phyloP scores from a whole-genome alignment of 2,113 vertebrate species.

The Ramphastos sulfuratus region DNA sequence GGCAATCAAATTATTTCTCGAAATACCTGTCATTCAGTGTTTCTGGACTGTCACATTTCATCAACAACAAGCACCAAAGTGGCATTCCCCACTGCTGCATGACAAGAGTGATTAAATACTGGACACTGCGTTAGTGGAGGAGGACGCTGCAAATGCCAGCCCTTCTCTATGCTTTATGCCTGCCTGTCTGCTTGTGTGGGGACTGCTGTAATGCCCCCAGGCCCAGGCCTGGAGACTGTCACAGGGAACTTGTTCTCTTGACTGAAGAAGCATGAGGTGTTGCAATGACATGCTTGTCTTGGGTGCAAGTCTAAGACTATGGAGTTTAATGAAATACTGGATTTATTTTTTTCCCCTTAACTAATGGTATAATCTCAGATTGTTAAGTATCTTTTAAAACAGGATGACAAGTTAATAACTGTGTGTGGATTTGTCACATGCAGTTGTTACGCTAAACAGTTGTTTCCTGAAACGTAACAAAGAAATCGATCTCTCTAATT shows the following conservation, averaged over 20 bases:
- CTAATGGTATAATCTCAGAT: not conserved
- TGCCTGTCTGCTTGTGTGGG: not conserved
- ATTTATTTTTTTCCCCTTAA: not conserved
- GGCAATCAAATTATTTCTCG: not conserved
- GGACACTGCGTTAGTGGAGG: not conserved
- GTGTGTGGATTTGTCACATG: constrained; percentile 15
- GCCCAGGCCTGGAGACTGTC: not conserved
- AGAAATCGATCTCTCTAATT: constrained; percentile 40
- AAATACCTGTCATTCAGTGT: not conserved
- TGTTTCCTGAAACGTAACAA: constrained; percentile 36
- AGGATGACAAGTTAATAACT: constrained; percentile 52
- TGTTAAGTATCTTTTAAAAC: constrained; percentile 12
- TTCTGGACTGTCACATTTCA: not conserved
- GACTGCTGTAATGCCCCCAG: rapidly evolving
- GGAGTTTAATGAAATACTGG: not conserved
- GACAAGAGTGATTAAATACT: not conserved
- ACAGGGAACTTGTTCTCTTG: not conserved
- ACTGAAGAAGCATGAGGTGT: not conserved
- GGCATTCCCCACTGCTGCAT: not conserved
- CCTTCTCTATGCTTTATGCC: not conserved
- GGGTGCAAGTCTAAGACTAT: not conserved
- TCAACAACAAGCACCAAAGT: not conserved
- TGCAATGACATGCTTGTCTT: not conserved
- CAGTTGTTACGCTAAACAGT: constrained; percentile 46
- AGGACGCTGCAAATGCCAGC: not conserved